Evolutionary conservation across 2,113 vertebrate genomes (phyloP).

Genomic region (Alexandromys fortis): DNA sequence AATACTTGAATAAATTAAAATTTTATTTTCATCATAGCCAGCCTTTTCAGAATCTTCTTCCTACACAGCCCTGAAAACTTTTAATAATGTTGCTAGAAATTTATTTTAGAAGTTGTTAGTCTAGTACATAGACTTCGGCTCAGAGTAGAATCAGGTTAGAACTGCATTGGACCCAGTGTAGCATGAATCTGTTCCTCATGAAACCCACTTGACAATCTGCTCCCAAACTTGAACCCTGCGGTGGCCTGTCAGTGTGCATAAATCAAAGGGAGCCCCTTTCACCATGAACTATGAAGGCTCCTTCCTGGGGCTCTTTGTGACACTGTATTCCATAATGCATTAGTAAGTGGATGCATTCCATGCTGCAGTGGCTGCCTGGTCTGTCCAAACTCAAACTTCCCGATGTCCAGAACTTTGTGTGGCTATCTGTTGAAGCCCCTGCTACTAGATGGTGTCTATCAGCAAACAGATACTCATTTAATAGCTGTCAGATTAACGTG

Average conservation of each 20-base stretch:
- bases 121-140: constrained; percentile 5
- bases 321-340: background rate
- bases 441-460: background rate
- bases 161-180: background rate
- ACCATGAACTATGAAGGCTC: background rate
- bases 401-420: background rate
- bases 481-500: constrained; percentile 2
- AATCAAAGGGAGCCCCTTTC: background rate
- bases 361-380: background rate
- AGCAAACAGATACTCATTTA: background rate
- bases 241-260: background rate
- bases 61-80: constrained; percentile 15
- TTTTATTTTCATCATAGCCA: constrained; percentile 52
- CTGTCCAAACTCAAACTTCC: background rate
- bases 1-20: constrained; percentile 57
- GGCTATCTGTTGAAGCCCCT: background rate
- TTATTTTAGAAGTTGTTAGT: constrained; percentile 56
- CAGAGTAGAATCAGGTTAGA: constrained; percentile 43
- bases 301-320: background rate
- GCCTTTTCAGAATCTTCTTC: constrained; percentile 29
- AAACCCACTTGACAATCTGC: background rate
- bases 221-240: background rate
- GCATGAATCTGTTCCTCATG: background rate
- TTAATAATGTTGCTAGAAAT: constrained; percentile 54
- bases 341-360: background rate